Base-by-base conservation (phyloP, 2,797 vertebrate species). In the Apodemus agrarius region DNA sequence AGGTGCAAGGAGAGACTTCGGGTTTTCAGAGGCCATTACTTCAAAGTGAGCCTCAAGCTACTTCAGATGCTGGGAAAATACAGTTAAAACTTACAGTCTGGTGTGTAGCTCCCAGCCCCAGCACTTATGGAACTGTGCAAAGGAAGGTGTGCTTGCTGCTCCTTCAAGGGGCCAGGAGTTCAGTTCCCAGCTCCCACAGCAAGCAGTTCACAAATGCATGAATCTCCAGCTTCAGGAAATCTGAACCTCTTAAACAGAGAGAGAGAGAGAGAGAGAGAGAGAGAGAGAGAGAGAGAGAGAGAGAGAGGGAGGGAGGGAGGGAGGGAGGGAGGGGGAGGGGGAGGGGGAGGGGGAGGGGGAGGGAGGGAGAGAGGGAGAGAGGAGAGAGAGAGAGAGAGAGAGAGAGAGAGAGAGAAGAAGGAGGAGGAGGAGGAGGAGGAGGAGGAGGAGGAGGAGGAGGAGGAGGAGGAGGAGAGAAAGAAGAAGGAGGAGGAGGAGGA, bases 51-150 rank as follows among this genome's bases (percentile, higher is more conserved):
- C 22, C 57, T 6, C 5, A 37, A 21, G 16, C n/a, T 46, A 0
- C n/a, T 16, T 9, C 86, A 74, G 72, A 31, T 2, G 1, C 59
- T 29, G 31, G 69, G 29, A 14, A 8, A 40, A 72, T 67, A 19
- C 13, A 29, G 34, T n/a, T 17, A 7, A 76, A 1, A 57, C 10
- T 24, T 7, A 21, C 34, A 78, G 26, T 6, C 3, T 10, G 0
- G 78, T 3, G 49, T 6, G 0, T 29, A 31, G 67, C 37, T 59
- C n/a, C n/a, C n/a, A n/a, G n/a, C n/a, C 52, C 0, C 0, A 5
- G 19, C 13, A 0, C 40, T 8, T 46, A 43, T 57, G 24, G 54
- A 26, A 21, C 0, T 31, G 21, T 0, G 13, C 0, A 0, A 72
- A 63, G 21, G 43, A 49, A 6, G 82, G 17, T 69, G 67, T 34